A percentile compares a stretch with the other conserved stretches of the same genome.
Evolutionary conservation across 2,888 invertebrate species (phyloP).

Genomic region (Tubulanus polymorphus): DNA sequence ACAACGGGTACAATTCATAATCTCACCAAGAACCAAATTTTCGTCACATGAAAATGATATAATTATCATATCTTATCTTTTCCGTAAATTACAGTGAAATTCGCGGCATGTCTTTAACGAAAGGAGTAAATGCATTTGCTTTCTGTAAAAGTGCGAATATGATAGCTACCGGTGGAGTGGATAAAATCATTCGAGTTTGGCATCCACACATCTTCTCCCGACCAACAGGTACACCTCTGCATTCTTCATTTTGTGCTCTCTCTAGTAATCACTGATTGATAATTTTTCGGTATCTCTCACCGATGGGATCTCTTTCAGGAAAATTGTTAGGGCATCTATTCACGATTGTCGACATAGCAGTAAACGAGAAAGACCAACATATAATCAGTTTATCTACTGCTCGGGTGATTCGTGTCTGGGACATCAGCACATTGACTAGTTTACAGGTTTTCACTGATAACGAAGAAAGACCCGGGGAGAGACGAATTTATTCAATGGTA

Average conservation of each 20-base stretch:
- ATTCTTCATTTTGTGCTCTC: too few relatives aligned
- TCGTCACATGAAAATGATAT: background rate
- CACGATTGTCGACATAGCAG: conserved; percentile 48
- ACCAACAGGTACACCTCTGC: conserved; percentile 50
- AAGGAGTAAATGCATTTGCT: conserved; percentile 51
- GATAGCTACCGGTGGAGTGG: conserved; percentile 51
- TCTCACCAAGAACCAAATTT: too few relatives aligned
- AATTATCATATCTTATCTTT: background rate
- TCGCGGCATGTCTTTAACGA: conserved; percentile 39
- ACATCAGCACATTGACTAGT: conserved; percentile 49
- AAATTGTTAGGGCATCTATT: conserved; percentile 51
- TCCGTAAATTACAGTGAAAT: conserved; percentile 31
- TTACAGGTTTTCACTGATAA: conserved; percentile 52
- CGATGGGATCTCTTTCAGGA: conserved; percentile 27
- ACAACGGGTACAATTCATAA: conserved; percentile 31
- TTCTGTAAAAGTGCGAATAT: conserved; percentile 49
- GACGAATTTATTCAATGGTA: conserved; percentile 46
- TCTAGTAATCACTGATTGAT: background rate
- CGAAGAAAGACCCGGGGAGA: conserved; percentile 50
- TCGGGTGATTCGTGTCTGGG: conserved; percentile 50
- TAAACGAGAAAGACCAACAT: conserved; percentile 51
- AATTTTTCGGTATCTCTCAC: background rate
- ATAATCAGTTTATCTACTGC: conserved; percentile 51
- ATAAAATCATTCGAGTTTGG: conserved; percentile 50
- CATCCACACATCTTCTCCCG: conserved; percentile 50